Evolutionary conservation across 2,888 invertebrate species (phyloP), one percentile per base, ranked within the genome.

Genomic region (Callinectes sapidus): DNA sequence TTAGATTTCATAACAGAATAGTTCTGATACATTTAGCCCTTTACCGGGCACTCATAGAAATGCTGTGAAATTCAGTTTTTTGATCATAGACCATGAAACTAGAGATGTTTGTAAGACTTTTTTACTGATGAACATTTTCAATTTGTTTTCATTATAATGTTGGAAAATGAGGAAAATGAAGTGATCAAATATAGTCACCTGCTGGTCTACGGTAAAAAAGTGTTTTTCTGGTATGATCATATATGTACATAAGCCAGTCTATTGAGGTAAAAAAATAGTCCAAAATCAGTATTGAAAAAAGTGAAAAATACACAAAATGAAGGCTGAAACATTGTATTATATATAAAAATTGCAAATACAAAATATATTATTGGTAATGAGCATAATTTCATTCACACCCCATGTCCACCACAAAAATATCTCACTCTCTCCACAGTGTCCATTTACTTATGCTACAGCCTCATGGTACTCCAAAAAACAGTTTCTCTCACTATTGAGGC

Each of bases 401-500:
- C 91, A 86, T 39, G 55, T 87, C 71, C 8, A n/a, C n/a, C n/a
- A n/a, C n/a, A n/a, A n/a, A n/a, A n/a, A n/a, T n/a, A n/a, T n/a
- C n/a, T n/a, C n/a, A n/a, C n/a, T n/a, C n/a, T n/a, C n/a, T 6
- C 77, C 77, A 71, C 77, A 32, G 8, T 90, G 90, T 66, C 90
- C 16, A 90, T 2, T 42, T 6, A 88, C 88, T 77, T 90, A 90
- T 90, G 66, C 10, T 39, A 90, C 90, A 77, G 71, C 90, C 77
- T 71, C 66, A 71, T 66, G 66, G 90, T 90, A 90, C 1, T 71
- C n/a, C 32, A 71, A 1, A 42, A 71, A 90, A n/a, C 71, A 90
- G 71, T 90, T 90, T 77, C 90, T 90, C 39, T 90, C 71, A 35
- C 5, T 39, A 90, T 90, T 71, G 66, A 90, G 90, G 77, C 77